Conservation (phyloP, 2,113 vertebrate species). For the Lophura nycthemera region DNA sequence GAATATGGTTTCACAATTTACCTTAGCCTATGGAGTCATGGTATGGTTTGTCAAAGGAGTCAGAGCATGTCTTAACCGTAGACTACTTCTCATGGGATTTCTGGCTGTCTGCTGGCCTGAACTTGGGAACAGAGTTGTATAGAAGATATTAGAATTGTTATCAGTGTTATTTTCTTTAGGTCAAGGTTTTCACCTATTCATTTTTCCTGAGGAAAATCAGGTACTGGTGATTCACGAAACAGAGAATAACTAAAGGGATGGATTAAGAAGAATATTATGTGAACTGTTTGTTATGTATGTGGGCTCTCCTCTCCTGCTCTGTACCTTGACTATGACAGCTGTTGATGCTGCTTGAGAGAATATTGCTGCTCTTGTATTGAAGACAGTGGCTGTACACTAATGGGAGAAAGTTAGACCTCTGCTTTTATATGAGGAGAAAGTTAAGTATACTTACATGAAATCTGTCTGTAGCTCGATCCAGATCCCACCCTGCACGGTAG, state of each 20-base stretch:
- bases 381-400: neutral
- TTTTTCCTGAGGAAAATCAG: neutral
- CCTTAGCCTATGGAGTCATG: neutral
- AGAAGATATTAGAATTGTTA: neutral
- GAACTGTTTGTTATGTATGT: neutral
- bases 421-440: neutral
- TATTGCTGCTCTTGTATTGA: neutral
- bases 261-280: neutral
- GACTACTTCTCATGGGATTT: neutral
- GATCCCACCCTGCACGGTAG: neutral
- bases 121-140: neutral
- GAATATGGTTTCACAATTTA: neutral
- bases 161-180: neutral
- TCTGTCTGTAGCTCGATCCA: neutral
- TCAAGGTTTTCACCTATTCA: neutral
- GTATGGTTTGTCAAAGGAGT: neutral
- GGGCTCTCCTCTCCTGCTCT: neutral
- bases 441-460: neutral
- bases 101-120: neutral
- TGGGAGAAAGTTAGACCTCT: accelerated
- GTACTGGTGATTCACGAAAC: neutral
- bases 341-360: neutral
- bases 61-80: neutral
- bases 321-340: neutral
- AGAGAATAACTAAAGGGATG: neutral